Conservation (phyloP, 2,113 vertebrate genomes). For the Erythrocercus mccallii region DNA sequence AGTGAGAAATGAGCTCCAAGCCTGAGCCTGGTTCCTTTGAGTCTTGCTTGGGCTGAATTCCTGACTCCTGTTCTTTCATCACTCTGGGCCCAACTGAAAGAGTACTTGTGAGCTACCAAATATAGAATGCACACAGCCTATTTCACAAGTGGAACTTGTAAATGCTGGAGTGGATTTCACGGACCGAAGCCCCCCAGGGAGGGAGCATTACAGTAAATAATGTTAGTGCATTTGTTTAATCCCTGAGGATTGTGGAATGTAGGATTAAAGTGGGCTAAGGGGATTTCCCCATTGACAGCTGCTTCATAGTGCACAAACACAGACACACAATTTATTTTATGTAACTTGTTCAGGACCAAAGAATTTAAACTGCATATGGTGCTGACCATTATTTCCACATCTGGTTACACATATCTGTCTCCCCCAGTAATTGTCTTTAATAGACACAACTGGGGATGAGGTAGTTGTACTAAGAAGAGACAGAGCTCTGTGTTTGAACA, state of each 20-base stretch:
- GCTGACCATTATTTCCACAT: slow-evolving; percentile 29
- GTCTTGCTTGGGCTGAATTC: slow-evolving; percentile 5
- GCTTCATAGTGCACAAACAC: slow-evolving; percentile 6
- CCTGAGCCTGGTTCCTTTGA: background rate
- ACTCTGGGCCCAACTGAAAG: background rate
- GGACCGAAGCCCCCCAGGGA: slow-evolving; percentile 38
- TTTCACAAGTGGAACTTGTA: slow-evolving; percentile 51
- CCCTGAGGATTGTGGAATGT: slow-evolving; percentile 4
- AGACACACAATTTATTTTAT: background rate
- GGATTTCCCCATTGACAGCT: slow-evolving; percentile 65
- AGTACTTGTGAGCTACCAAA: slow-evolving; percentile 46
- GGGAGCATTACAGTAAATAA: slow-evolving; percentile 37
- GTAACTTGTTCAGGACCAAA: slow-evolving; percentile 23
- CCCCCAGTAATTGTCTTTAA: slow-evolving; percentile 50
- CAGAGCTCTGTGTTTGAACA: slow-evolving; percentile 29
- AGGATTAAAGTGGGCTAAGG: slow-evolving; percentile 58
- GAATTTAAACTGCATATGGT: slow-evolving; percentile 46
- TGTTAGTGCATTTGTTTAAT: slow-evolving; percentile 49
- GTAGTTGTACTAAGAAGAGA: slow-evolving; percentile 44
- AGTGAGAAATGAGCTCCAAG: background rate
- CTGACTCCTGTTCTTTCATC: slow-evolving; percentile 45
- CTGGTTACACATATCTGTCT: slow-evolving; percentile 48
- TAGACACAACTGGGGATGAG: slow-evolving; percentile 44
- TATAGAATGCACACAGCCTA: background rate
- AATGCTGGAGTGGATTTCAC: slow-evolving; percentile 45